Evolutionary conservation across 1,140 invertebrate genomes (phyloP).

Genomic region (Drosophila mojavensis): DNA sequence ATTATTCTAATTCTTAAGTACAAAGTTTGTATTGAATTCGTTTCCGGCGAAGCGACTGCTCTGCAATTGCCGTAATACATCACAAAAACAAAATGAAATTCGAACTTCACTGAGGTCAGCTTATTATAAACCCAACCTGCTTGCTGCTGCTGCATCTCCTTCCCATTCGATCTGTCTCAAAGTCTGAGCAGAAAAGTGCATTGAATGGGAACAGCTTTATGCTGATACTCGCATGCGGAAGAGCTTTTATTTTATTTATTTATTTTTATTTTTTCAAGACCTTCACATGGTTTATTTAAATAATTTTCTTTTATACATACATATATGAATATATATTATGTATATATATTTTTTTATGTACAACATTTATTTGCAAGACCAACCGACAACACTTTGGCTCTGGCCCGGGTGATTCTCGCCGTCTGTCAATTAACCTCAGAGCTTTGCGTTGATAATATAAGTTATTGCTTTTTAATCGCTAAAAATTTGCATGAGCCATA

Average conservation of each 20-base stretch:
- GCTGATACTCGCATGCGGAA: conserved; percentile 57
- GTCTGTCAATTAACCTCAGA: conserved; percentile 78
- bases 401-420: conserved; percentile 67
- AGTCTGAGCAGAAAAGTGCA: conserved; percentile 20
- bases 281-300: conserved; percentile 71
- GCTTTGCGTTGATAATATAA: conserved; percentile 80
- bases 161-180: neutral
- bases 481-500: conserved; percentile 76
- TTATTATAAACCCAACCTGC: neutral
- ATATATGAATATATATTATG: neutral
- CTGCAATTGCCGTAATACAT: conserved; percentile 28
- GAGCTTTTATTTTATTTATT: conserved; percentile 18
- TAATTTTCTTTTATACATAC: conserved; percentile 58
- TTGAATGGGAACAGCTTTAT: neutral
- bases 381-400: conserved; percentile 18
- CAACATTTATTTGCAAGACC: conserved; percentile 56
- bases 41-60: conserved; percentile 58
- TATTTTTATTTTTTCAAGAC: conserved; percentile 41
- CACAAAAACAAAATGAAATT: conserved; percentile 35
- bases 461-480: conserved; percentile 80
- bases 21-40: conserved; percentile 57
- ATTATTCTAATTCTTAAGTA: conserved; percentile 8
- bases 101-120: conserved; percentile 10
- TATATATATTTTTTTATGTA: conserved; percentile 52
- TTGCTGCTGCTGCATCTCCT: neutral